Evolutionary conservation across 2,888 invertebrate genomes (phyloP), one percentile per base, ranked within the genome.

Genomic region (Leucozona laternaria): DNA sequence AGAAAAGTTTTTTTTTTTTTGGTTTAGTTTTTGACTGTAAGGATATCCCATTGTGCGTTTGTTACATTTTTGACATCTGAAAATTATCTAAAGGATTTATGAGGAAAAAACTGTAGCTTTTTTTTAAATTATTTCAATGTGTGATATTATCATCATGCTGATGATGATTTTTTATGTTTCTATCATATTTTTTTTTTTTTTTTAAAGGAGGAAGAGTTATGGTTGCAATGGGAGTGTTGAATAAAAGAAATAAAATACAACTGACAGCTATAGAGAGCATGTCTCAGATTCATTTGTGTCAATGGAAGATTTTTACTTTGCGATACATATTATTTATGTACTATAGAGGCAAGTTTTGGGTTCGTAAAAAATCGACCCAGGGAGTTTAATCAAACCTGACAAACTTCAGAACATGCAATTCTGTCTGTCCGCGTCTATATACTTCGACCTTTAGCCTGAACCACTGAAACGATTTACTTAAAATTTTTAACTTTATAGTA

Each of bases 11-110:
- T 83, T 73, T 79, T 79, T 28, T 2, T 28, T 28, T 28, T 28
- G 4, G 4, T 75, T 28, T 17, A 17, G 45, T 50, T 62, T 79
- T 79, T 66, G 64, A 80, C 76, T 76, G 17, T 58, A 53, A 37
- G 82, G 64, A 70, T 86, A 31, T 82, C 78, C 82, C 64, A 86
- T 86, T 82, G 86, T 79, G 82, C 82, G 78, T 79, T 82, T 75
- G 86, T 79, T 82, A 86, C 71, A 73, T 73, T 71, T 64, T 82
- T 86, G 86, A 86, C 86, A 75, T 75, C 79, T 86, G 86, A 86
- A 86, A 86, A 86, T 86, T 82, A 86, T 86, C 73, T 68, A 58
- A 66, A 75, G 82, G 78, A 86, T 82, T 86, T 86, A 86, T 82
- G 86, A 48, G 68, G 43, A 55, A 78, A 78, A 82, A 62, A 57